These are phyloP conservation scores for Forbesichthys agassizii DNA, from an alignment of 2,113 vertebrate species.

Conservation along the genomic window DNA sequence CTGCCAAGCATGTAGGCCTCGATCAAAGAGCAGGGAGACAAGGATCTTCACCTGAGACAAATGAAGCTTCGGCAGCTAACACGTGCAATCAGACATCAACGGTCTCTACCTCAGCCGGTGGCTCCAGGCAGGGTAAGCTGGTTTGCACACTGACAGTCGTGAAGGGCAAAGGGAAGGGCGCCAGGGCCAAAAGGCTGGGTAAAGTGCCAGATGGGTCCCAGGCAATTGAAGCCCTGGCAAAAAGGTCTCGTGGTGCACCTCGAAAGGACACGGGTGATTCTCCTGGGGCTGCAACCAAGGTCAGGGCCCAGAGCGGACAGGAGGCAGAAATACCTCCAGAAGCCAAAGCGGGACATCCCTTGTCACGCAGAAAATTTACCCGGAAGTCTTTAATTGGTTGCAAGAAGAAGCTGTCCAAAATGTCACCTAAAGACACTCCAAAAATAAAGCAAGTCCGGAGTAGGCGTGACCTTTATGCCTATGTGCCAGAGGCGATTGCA, in stretches of 20 bases:
- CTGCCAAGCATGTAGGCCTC: slow-evolving; percentile 31
- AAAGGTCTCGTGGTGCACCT: slow-evolving; percentile 28
- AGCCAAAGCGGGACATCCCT: slow-evolving; percentile 32
- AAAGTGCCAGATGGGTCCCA: slow-evolving; percentile 26
- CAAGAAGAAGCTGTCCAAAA: slow-evolving; percentile 30
- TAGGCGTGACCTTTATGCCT: slow-evolving; percentile 51
- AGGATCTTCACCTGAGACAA: slow-evolving; percentile 16
- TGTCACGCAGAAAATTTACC: slow-evolving; percentile 14
- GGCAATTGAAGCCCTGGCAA: slow-evolving; percentile 22
- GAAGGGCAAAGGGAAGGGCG: slow-evolving; percentile 37
- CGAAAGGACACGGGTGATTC: slow-evolving; percentile 46
- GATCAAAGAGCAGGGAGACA: slow-evolving; percentile 27
- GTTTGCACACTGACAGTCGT: slow-evolving; percentile 39
- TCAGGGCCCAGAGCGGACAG: slow-evolving; percentile 38
- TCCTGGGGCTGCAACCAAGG: slow-evolving; percentile 56
- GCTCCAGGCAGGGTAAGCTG: slow-evolving; percentile 44
- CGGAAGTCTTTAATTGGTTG: slow-evolving; percentile 53
- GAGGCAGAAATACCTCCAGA: slow-evolving; percentile 45
- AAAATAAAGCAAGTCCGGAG: slow-evolving; percentile 7
- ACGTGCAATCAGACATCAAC: slow-evolving; percentile 32
- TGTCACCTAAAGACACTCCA: background rate
- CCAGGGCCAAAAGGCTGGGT: slow-evolving; percentile 33
- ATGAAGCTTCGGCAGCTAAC: background rate
- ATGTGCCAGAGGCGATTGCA: slow-evolving; percentile 39
- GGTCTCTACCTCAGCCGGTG: slow-evolving; percentile 30